These are phyloP conservation scores for Cinara cedri DNA, from an alignment of 2,888 invertebrate genomes.

Conservation along the genomic window DNA sequence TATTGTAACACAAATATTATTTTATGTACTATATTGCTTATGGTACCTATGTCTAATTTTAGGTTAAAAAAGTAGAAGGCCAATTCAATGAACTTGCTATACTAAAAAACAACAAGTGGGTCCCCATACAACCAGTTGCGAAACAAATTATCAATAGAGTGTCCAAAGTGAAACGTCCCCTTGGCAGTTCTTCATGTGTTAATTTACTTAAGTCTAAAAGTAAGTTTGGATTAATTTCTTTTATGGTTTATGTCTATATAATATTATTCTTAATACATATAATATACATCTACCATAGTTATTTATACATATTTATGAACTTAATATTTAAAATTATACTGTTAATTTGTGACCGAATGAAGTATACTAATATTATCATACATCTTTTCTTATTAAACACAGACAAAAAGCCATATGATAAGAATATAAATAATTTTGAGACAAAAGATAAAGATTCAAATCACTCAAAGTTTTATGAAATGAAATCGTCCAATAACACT, in stretches of 20 bases:
- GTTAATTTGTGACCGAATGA: no score
- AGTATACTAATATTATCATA: no score
- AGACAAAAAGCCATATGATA: not conserved
- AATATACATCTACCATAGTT: no score
- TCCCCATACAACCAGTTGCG: slow-evolving; percentile 30
- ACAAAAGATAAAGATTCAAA: not conserved
- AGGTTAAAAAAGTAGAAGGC: slow-evolving; percentile 45
- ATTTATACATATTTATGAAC: not conserved
- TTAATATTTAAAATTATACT: not conserved
- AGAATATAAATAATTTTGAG: not conserved
- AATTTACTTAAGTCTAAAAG: slow-evolving; percentile 36
- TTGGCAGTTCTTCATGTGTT: slow-evolving; percentile 26
- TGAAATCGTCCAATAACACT: slow-evolving; percentile 20
- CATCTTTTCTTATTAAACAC: not conserved
- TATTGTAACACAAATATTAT: not conserved
- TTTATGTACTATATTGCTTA: not conserved
- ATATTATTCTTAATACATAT: not conserved
- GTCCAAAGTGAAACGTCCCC: not conserved
- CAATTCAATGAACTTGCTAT: slow-evolving; percentile 23
- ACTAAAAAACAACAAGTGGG: slow-evolving; percentile 43
- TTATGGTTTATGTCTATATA: not conserved
- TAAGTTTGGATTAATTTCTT: not conserved
- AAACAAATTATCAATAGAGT: slow-evolving; percentile 41
- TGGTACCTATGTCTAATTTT: not conserved
- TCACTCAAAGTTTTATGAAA: slow-evolving; percentile 20